Evolutionary conservation across 2,888 invertebrate species (phyloP), one percentile per base, ranked within the genome.

Genomic region (Cryptocheilus praepositus): DNA sequence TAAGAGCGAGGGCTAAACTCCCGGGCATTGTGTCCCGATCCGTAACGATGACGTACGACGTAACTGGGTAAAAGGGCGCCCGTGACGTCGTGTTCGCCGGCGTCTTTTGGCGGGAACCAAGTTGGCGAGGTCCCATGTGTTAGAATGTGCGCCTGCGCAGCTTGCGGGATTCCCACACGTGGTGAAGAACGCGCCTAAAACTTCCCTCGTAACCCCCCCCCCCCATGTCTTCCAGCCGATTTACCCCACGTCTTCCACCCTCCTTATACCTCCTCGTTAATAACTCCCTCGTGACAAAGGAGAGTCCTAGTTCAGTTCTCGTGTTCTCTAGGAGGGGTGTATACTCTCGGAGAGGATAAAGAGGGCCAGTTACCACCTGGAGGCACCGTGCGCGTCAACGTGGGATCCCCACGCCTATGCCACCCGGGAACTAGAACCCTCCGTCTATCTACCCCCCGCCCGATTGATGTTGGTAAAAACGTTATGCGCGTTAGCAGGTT

Each of bases 111-210:
- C 79, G 79, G 80, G 79, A 77, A 79, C 64, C 45, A 70, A 68
- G n/a, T n/a, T 28, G 25, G 22, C 11, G 68, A 75, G 73, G 72
- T 70, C 68, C 73, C 65, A 73, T 36, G 58, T 59, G 44, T 25
- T 25, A 25, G 15, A 62, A 60, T 21, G 53, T 61, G 76, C 79
- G 78, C 80, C 73, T 77, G 78, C 81, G 79, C 84, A 83, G 83
- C 84, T 84, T 82, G 83, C 82, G 71, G 69, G 56, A 82, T 84
- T 84, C 84, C 84, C 84, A 84, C 83, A 83, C 77, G 67, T 64
- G 69, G 57, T 21, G 61, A 16, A 74, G 64, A 54, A 61, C 63
- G 60, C 56, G 69, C 79, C 79, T 79, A 79, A 79, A 79, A 79
- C 77, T 79, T 79, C 73, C 78, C 77, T 71, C 71, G n/a, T n/a